phyloP scores from a whole-genome alignment of 2,888 invertebrate species.

The Amitus sp. region DNA sequence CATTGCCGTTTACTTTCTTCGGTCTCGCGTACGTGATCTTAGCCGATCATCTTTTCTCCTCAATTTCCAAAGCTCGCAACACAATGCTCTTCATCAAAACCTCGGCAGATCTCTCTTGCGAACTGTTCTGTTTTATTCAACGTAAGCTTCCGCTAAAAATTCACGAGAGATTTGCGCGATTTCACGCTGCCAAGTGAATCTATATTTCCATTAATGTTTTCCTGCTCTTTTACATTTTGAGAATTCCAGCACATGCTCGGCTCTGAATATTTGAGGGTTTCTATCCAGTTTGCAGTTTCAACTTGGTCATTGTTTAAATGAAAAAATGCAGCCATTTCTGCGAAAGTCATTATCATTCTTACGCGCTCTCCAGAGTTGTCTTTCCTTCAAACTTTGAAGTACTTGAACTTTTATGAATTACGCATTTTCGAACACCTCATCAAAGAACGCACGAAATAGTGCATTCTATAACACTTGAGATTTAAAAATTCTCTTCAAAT shows the following conservation, averaged over 20 bases:
- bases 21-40: conserved; percentile 28
- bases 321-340: no score
- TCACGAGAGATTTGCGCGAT: conserved; percentile 36
- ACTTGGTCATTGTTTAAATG: no score
- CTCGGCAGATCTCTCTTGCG: conserved; percentile 45
- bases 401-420: not conserved
- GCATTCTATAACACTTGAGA: no score
- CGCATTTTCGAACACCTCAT: not conserved
- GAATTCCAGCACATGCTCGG: no score
- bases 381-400: not conserved
- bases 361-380: not conserved
- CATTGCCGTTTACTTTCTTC: not conserved
- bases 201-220: conserved; percentile 28
- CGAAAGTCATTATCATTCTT: not conserved
- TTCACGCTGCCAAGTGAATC: conserved; percentile 23
- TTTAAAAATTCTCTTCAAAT: no score
- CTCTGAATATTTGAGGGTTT: no score
- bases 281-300: no score
- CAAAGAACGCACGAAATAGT: conserved; percentile 1
- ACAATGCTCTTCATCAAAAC: conserved; percentile 26
- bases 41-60: conserved; percentile 17
- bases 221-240: conserved; percentile 4
- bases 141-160: conserved; percentile 32
- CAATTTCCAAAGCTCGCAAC: not conserved
- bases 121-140: conserved; percentile 51